Percentiles rank a stretch among this genome's conserved stretches.
phyloP scores from a whole-genome alignment of 2,888 invertebrate species.

The Thera obeliscata region DNA sequence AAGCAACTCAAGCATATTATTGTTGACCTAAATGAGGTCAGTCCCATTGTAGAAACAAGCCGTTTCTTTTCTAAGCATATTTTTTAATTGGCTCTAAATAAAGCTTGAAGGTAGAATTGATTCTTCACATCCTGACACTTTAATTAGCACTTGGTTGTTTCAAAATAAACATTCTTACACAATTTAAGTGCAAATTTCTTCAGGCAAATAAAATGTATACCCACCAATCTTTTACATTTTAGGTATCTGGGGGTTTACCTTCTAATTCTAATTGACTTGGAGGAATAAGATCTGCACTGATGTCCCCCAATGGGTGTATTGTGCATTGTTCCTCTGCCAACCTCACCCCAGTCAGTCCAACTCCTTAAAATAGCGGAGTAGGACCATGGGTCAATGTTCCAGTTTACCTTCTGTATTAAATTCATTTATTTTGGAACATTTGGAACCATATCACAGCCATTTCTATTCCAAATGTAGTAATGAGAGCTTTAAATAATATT shows the following conservation, averaged over 20 bases:
- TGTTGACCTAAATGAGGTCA: constrained; percentile 8
- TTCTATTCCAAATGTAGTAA: neutral
- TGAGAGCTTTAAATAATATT: neutral
- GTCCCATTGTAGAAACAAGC: constrained; percentile 3
- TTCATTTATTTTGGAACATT: no score
- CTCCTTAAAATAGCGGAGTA: no score
- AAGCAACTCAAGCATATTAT: neutral
- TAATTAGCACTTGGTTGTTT: constrained; percentile 9
- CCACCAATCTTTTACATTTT: neutral
- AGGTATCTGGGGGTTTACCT: neutral
- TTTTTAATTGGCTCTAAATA: constrained; percentile 9
- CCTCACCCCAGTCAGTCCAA: no score
- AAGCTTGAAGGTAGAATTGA: neutral
- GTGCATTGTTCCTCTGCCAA: no score
- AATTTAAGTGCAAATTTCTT: neutral
- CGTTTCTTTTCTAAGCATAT: neutral
- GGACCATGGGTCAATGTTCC: no score
- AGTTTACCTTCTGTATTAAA: no score
- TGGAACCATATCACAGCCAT: no score
- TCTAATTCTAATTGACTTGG: neutral
- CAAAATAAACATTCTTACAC: constrained; percentile 5
- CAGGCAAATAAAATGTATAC: neutral
- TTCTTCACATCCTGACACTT: constrained; percentile 7
- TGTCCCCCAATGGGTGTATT: no score
- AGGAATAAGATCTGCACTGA: no score